phyloP scores from a whole-genome alignment of 2,797 vertebrate species.

The Chaetophractus vellerosus region DNA sequence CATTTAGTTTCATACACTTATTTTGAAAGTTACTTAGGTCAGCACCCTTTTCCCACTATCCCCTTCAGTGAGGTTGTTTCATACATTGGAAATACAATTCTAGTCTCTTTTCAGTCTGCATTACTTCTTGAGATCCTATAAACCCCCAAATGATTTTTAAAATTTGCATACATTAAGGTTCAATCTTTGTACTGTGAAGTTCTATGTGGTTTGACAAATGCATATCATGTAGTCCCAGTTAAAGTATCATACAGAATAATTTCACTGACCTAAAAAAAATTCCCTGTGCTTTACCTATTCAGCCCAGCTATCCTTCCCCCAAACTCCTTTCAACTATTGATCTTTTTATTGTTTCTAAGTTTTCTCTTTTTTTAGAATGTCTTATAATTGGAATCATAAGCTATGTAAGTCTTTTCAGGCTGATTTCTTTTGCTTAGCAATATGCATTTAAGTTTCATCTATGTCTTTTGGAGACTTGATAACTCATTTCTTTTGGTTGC shows the following conservation, averaged over 20 bases:
- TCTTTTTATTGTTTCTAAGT: slow-evolving; percentile 16
- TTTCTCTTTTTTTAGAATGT: slow-evolving; percentile 16
- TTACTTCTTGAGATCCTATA: slow-evolving; percentile 8
- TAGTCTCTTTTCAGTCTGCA: background rate
- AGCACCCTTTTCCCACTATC: background rate
- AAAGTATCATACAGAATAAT: background rate
- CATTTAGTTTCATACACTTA: background rate
- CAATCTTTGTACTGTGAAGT: background rate
- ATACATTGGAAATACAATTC: background rate
- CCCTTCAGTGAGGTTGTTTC: background rate
- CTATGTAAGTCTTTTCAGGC: background rate
- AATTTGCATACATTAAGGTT: background rate
- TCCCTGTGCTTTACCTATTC: background rate
- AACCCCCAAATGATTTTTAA: background rate
- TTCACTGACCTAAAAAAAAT: background rate
- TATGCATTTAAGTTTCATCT: background rate
- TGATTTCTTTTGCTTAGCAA: background rate
- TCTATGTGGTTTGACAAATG: background rate
- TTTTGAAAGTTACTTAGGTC: background rate
- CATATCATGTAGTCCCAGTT: background rate
- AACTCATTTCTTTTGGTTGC: background rate
- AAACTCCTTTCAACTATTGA: background rate
- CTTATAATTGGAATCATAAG: background rate
- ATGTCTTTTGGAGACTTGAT: background rate
- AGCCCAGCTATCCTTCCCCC: background rate